A percentile compares a stretch with the other conserved stretches of the same genome.
These are phyloP conservation scores for Heliconius hortense DNA, from an alignment of 2,888 invertebrate genomes.

Conservation along the genomic window DNA sequence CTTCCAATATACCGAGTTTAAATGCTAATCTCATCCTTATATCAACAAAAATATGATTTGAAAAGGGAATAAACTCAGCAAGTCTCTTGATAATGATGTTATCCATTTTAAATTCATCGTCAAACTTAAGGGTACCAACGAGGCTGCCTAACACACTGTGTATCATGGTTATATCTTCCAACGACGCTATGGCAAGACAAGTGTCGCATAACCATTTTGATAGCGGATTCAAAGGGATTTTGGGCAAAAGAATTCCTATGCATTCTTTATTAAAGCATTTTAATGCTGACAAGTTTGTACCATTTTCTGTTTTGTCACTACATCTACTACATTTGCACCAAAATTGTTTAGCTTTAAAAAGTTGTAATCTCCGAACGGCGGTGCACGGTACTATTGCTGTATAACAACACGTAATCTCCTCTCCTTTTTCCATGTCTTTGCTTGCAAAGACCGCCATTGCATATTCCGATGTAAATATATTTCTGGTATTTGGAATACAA, in stretches of 20 bases:
- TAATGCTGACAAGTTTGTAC: conserved; percentile 78
- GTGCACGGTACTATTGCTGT: conserved; percentile 86
- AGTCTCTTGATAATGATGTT: conserved; percentile 58
- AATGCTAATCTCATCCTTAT: conserved; percentile 61
- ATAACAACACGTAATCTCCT: conserved; percentile 85
- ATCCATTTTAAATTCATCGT: conserved; percentile 74
- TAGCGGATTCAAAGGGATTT: conserved; percentile 68
- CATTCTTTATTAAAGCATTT: conserved; percentile 78
- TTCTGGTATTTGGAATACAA: conserved; percentile 86
- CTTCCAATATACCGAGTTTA: conserved; percentile 60
- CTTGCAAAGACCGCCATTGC: conserved; percentile 83
- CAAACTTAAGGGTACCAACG: conserved; percentile 71
- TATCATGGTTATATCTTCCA: conserved; percentile 70
- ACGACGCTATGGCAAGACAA: conserved; percentile 66
- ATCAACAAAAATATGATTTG: conserved; percentile 69
- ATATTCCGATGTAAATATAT: conserved; percentile 79
- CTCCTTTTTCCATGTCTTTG: conserved; percentile 78
- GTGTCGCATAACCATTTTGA: conserved; percentile 82
- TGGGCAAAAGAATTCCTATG: conserved; percentile 79
- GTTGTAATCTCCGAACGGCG: conserved; percentile 81
- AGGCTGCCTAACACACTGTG: conserved; percentile 80
- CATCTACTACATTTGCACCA: conserved; percentile 85
- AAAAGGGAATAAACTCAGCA: conserved; percentile 63
- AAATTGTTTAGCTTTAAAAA: conserved; percentile 85
- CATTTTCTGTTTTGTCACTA: conserved; percentile 83